Conservation (phyloP, 2,113 vertebrate genomes). For the Dromaius novaehollandiae region DNA sequence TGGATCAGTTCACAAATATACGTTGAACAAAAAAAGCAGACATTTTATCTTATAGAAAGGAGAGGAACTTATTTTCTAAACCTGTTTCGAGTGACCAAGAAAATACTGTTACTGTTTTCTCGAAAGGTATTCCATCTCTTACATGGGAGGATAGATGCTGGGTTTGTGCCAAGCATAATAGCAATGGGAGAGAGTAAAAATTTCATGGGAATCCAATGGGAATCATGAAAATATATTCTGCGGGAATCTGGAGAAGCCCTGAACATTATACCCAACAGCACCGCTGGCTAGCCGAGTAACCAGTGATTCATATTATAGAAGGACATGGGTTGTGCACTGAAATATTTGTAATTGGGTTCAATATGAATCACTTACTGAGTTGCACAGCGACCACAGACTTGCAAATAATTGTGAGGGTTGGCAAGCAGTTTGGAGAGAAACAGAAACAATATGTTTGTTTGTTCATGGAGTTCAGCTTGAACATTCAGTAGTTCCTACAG, state of each 20-base stretch:
- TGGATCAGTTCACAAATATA: not conserved
- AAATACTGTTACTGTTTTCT: not conserved
- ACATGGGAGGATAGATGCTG: rapidly evolving
- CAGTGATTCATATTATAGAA: not conserved
- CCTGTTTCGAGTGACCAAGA: not conserved
- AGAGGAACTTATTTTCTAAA: not conserved
- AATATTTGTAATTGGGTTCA: not conserved
- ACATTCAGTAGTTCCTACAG: not conserved
- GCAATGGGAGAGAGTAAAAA: not conserved
- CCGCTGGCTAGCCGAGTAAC: not conserved
- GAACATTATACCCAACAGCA: not conserved
- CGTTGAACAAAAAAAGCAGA: not conserved
- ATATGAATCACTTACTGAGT: not conserved
- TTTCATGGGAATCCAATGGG: not conserved
- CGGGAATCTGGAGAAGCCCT: not conserved
- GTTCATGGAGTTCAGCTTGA: not conserved
- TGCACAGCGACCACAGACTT: not conserved
- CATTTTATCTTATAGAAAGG: not conserved
- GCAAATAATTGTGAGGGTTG: not conserved
- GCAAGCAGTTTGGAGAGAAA: not conserved
- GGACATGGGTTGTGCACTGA: not conserved
- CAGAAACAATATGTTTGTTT: not conserved
- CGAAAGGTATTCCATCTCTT: not conserved
- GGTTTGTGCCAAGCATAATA: not conserved
- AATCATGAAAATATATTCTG: not conserved